A percentile compares a stretch with the other conserved stretches of the same genome.
These are phyloP conservation scores for Aphaenogaster floridana DNA, from an alignment of 1,140 invertebrate species.

Conservation along the genomic window DNA sequence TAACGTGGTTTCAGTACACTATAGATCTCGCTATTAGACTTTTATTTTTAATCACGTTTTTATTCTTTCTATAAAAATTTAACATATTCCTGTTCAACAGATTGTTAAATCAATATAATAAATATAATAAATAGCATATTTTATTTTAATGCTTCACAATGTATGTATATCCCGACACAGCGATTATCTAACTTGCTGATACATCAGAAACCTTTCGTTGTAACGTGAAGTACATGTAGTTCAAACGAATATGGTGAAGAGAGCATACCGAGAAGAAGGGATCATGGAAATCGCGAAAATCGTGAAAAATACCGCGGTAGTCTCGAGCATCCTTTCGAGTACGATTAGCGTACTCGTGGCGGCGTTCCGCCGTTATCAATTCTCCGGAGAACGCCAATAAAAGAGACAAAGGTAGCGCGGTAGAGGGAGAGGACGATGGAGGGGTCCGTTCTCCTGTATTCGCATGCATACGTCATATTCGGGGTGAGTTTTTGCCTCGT, in stretches of 20 bases:
- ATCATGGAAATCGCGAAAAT: conserved; percentile 69
- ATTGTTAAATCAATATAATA: not conserved
- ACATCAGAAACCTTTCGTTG: not conserved
- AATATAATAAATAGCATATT: not conserved
- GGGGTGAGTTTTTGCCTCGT: conserved; percentile 73
- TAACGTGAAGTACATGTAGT: conserved; percentile 56
- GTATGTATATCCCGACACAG: not conserved
- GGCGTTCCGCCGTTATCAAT: conserved; percentile 77
- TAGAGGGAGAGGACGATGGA: conserved; percentile 47
- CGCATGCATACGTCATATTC: conserved; percentile 76
- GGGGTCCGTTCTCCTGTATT: conserved; percentile 66
- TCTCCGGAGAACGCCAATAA: conserved; percentile 78
- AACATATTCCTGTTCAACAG: not conserved
- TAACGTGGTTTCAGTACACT: not conserved
- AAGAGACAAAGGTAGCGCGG: conserved; percentile 71
- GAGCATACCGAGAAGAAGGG: conserved; percentile 20
- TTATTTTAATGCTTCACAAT: not conserved
- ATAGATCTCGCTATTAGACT: not conserved
- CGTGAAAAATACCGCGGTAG: conserved; percentile 77
- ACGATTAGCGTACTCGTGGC: conserved; percentile 77
- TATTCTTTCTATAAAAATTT: not conserved
- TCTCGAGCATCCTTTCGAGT: conserved; percentile 79
- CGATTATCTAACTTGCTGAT: not conserved
- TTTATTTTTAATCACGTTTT: not conserved
- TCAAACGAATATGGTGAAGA: conserved; percentile 49